A percentile compares a stretch with the other conserved stretches of the same genome.
Evolutionary conservation across 2,113 vertebrate genomes (phyloP).

Genomic region (Hippocampus zosterae): DNA sequence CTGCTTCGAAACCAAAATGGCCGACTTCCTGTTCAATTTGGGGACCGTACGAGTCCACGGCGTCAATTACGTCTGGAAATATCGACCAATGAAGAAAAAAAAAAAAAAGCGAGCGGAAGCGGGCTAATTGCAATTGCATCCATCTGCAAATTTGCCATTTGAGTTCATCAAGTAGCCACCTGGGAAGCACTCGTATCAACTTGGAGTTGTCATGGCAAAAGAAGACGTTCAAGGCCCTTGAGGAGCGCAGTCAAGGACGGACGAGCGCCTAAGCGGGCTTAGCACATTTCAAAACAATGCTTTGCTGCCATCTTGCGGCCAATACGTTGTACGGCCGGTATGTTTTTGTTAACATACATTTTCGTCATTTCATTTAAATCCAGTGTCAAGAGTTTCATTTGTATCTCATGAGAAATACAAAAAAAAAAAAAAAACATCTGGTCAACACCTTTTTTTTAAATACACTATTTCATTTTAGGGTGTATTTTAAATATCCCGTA

Average conservation of each 20-base stretch:
- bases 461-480: no score
- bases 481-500: no score
- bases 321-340: background rate
- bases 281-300: background rate
- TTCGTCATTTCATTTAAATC: background rate
- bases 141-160: background rate
- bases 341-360: background rate
- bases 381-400: background rate
- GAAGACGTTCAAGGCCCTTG: background rate
- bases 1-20: no score
- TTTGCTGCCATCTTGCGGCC: slow-evolving; percentile 37
- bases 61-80: background rate
- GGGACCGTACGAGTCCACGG: background rate
- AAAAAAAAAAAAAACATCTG: background rate
- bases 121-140: background rate
- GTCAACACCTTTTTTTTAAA: no score
- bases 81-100: background rate
- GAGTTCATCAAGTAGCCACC: background rate
- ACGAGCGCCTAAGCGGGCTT: background rate
- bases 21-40: no score
- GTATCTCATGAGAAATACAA: background rate
- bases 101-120: background rate
- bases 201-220: background rate
- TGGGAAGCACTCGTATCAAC: background rate
- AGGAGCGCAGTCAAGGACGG: background rate